Evolutionary conservation across 1,140 invertebrate species (phyloP).

Genomic region (Pentalonia nigronervosa): DNA sequence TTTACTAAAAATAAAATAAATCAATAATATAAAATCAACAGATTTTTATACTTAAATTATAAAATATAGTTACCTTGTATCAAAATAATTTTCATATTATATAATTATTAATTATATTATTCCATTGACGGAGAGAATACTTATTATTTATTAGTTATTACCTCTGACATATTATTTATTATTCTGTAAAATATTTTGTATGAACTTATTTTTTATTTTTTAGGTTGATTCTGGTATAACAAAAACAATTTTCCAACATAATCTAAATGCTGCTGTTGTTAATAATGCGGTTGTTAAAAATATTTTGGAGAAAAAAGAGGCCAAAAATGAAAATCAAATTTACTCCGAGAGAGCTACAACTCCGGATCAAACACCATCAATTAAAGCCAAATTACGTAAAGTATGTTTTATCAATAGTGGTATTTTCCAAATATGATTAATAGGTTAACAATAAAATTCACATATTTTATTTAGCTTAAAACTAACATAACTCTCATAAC

Average conservation of each 20-base stretch:
- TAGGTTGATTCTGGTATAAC: conserved; percentile 12
- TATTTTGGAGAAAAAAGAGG: not conserved
- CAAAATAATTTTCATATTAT: too few species aligned
- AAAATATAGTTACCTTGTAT: too few species aligned
- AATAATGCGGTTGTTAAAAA: not conserved
- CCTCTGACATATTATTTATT: too few species aligned
- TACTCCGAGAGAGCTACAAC: conserved; percentile 20
- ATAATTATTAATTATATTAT: too few species aligned
- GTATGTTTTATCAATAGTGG: not conserved
- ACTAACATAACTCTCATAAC: not conserved
- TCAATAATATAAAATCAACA: too few species aligned
- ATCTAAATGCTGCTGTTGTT: not conserved
- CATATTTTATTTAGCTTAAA: not conserved
- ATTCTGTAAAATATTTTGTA: too few species aligned
- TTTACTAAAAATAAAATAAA: too few species aligned
- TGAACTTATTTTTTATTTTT: not conserved
- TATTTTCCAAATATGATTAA: not conserved
- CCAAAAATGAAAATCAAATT: not conserved
- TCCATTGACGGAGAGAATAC: too few species aligned
- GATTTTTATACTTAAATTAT: too few species aligned
- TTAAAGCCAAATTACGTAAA: conserved; percentile 42
- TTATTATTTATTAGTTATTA: too few species aligned
- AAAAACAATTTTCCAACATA: not conserved
- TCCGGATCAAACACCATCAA: conserved; percentile 38
- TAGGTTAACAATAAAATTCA: not conserved